Evolutionary conservation across 2,888 invertebrate species (phyloP), one percentile per base, ranked within the genome.

Genomic region (Homarus gammarus): DNA sequence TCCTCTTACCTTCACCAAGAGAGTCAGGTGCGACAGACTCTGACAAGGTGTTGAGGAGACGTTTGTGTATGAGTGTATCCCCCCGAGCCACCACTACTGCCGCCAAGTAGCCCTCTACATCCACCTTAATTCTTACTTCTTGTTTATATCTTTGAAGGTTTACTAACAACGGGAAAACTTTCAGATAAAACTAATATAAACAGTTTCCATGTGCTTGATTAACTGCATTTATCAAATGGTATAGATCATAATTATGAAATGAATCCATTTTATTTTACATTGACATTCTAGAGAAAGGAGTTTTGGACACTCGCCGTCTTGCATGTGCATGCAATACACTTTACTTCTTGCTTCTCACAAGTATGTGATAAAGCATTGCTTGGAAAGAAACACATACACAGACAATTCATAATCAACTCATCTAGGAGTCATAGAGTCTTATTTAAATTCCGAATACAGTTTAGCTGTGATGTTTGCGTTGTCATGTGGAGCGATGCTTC

Each of bases 331-430:
- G 85, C 40, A 27, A 15, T 51, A 33, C 83, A 83, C 83, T 72
- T 83, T 64, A 27, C 51, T 49, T 84, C 40, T 72, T 31, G 78
- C 79, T 79, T 79, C 79, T 68, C 70, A 75, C 81, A 64, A 64
- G 75, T 83, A 64, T 87, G 82, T 73, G 64, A 87, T 64, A 87
- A 70, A 82, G 87, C 87, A 87, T 82, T 87, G 87, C 87, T 87
- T 87, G 82, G 61, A 81, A 75, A 87, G 75, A 83, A 75, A 87
- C 82, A 87, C 82, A 82, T 56, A 87, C 87, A 87, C 87, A 87
- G 77, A 87, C 82, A 82, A 82, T 27, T 87, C 87, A 87, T 87
- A 87, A 87, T 87, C 87, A 87, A 87, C 87, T 82, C 87, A 87
- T 87, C 87, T 75, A 87, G 68, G 36, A 87, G 49, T 85, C 75